phyloP scores from a whole-genome alignment of 2,113 vertebrate genomes.

The Labrus mixtus region DNA sequence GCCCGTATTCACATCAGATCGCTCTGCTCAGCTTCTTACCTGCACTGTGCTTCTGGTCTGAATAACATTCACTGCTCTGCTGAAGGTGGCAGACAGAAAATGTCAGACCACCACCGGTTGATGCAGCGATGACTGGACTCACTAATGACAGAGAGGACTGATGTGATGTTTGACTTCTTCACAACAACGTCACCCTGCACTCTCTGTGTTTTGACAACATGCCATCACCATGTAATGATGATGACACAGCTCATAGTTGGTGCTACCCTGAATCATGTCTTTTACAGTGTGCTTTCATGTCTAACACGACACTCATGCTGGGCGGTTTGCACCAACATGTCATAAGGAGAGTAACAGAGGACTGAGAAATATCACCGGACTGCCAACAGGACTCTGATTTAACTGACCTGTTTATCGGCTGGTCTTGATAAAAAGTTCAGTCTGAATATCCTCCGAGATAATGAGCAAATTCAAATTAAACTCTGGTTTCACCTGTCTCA shows the following conservation, averaged over 20 bases:
- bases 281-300: conserved; percentile 3
- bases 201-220: conserved; percentile 16
- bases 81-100: conserved; percentile 1
- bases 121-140: not conserved
- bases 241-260: not conserved
- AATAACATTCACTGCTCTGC: not conserved
- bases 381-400: not conserved
- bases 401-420: not conserved
- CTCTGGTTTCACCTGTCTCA: not conserved
- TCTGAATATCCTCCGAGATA: not conserved
- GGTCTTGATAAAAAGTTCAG: not conserved
- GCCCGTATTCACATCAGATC: not conserved
- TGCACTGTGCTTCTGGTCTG: not conserved
- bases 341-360: not conserved
- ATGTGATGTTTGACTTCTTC: conserved; percentile 31
- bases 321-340: not conserved
- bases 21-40: not conserved
- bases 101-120: not conserved
- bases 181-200: conserved; percentile 36
- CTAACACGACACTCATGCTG: conserved; percentile 3
- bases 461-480: not conserved
- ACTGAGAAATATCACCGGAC: too few species aligned
- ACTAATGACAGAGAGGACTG: conserved; percentile 25
- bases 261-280: conserved; percentile 14
- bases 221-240: conserved; percentile 34